Percentiles rank a stretch among this genome's conserved stretches.
Evolutionary conservation across 2,888 invertebrate species (phyloP).

Genomic region (Netelia melanura): DNA sequence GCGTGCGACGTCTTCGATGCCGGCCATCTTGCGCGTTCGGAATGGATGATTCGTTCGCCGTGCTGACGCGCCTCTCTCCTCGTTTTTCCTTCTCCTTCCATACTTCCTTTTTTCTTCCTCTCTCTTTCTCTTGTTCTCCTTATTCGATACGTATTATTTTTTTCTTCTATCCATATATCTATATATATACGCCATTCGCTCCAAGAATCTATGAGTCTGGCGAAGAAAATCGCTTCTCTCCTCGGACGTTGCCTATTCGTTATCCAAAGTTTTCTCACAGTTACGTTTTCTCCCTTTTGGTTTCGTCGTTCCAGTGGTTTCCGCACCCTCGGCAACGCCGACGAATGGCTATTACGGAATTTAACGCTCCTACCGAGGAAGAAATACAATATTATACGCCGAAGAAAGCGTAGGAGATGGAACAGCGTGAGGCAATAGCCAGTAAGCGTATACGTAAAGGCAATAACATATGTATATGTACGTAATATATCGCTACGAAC

Average conservation of each 20-base stretch:
- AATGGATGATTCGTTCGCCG: constrained; percentile 75
- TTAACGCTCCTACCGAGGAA: constrained; percentile 72
- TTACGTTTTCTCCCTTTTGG: constrained; percentile 41
- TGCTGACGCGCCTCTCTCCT: constrained; percentile 67
- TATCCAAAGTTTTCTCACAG: constrained; percentile 56
- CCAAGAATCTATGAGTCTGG: constrained; percentile 40
- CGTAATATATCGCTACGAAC: constrained; percentile 29
- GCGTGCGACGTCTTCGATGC: constrained; percentile 69
- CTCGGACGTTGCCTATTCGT: constrained; percentile 65
- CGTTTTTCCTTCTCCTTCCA: constrained; percentile 72
- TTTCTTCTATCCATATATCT: constrained; percentile 58
- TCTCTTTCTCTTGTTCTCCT: constrained; percentile 63
- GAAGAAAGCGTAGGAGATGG: constrained; percentile 51
- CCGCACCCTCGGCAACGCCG: constrained; percentile 48
- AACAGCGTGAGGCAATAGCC: constrained; percentile 13
- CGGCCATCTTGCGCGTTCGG: constrained; percentile 77
- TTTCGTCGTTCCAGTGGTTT: constrained; percentile 43
- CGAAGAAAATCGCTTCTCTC: constrained; percentile 9
- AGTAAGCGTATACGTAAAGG: constrained; percentile 30
- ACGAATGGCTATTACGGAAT: constrained; percentile 73
- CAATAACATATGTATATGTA: not conserved
- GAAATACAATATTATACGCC: constrained; percentile 73
- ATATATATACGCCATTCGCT: constrained; percentile 45
- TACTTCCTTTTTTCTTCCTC: constrained; percentile 48
- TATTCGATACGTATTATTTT: constrained; percentile 65